phyloP scores from a whole-genome alignment of 2,113 vertebrate genomes.

The Percopsis transmontana region DNA sequence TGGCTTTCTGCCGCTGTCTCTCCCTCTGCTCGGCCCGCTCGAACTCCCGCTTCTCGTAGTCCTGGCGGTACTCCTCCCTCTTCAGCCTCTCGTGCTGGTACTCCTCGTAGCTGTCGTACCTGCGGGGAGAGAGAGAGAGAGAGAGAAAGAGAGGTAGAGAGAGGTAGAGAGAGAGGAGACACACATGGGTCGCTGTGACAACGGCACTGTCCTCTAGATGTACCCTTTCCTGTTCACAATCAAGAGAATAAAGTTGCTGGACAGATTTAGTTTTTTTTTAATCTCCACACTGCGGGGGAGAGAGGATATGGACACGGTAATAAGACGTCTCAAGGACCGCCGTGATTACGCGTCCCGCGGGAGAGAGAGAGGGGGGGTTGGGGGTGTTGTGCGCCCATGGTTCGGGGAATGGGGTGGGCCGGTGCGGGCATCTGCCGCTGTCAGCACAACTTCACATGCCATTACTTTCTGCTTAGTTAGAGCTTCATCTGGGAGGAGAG shows the following conservation, averaged over 20 bases:
- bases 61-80: conserved; percentile 91
- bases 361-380: conserved; percentile 62
- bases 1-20: conserved; percentile 91
- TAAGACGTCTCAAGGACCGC: conserved; percentile 63
- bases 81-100: conserved; percentile 95
- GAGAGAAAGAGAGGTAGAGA: too few species aligned
- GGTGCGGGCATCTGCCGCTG: conserved; percentile 75
- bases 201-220: conserved; percentile 16
- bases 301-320: conserved; percentile 67
- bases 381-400: conserved; percentile 60
- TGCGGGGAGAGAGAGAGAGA: conserved; percentile 15
- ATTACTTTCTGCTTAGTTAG: conserved; percentile 82
- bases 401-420: conserved; percentile 35
- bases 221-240: background rate
- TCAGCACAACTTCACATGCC: conserved; percentile 83
- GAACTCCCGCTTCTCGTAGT: conserved; percentile 92
- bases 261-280: conserved; percentile 11
- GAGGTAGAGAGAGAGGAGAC: background rate
- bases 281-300: background rate
- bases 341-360: conserved; percentile 59
- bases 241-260: conserved; percentile 25
- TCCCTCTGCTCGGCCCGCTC: conserved; percentile 94
- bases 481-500: conserved; percentile 74
- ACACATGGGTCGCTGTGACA: background rate
- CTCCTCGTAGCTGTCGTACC: conserved; percentile 98